Evolutionary conservation across 1,140 invertebrate species (phyloP).

Genomic region (Harlomillsia oculata): DNA sequence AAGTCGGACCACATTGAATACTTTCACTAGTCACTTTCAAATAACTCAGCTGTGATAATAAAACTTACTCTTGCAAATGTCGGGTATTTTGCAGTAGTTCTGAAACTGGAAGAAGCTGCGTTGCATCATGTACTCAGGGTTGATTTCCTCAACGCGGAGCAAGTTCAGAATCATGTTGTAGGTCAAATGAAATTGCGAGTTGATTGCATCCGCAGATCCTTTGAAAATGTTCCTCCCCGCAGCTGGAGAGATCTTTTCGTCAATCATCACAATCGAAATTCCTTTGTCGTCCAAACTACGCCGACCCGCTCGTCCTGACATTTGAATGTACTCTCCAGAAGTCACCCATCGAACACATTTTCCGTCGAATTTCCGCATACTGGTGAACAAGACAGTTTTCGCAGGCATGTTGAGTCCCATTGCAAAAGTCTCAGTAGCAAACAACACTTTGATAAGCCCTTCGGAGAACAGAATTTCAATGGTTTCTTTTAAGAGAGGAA

Average conservation of each 20-base stretch:
- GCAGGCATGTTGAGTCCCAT: conserved; percentile 99
- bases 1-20: not conserved
- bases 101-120: conserved; percentile 98
- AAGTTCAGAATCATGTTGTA: conserved; percentile 99
- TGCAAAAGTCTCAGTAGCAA: conserved; percentile 99
- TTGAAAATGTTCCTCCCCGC: conserved; percentile 79
- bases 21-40: too few species aligned
- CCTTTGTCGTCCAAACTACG: conserved; percentile 95
- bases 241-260: conserved; percentile 85
- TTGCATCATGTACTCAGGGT: conserved; percentile 98
- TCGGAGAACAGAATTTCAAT: conserved; percentile 98
- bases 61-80: conserved; percentile 67
- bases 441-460: conserved; percentile 91
- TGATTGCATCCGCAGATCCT: conserved; percentile 88
- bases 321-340: conserved; percentile 99
- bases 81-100: conserved; percentile 89
- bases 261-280: conserved; percentile 97
- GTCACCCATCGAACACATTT: conserved; percentile 86
- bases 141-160: conserved; percentile 93
- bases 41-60: conserved; percentile 3
- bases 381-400: conserved; percentile 93
- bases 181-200: conserved; percentile 97
- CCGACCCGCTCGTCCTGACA: conserved; percentile 95
- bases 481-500: conserved; percentile 97
- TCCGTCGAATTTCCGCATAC: conserved; percentile 95